phyloP scores from a whole-genome alignment of 2,888 invertebrate species.

The Galerucella calmariensis region DNA sequence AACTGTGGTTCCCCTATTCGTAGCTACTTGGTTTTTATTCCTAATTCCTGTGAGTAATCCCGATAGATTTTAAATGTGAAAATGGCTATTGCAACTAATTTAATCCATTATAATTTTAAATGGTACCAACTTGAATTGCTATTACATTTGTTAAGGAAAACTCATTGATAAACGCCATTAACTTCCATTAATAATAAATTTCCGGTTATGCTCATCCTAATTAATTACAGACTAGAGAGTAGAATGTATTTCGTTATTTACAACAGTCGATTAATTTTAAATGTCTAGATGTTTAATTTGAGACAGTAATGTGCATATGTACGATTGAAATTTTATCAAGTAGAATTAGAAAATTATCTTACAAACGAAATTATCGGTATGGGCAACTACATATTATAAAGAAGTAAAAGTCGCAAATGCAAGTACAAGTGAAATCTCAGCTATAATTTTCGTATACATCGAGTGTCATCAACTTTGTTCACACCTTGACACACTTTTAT shows the following conservation, averaged over 20 bases:
- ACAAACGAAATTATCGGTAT: slow-evolving; percentile 22
- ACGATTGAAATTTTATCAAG: slow-evolving; percentile 26
- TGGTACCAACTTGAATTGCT: neutral
- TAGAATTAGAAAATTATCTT: slow-evolving; percentile 27
- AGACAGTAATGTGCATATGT: slow-evolving; percentile 6
- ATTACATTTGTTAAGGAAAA: neutral
- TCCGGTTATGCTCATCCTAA: neutral
- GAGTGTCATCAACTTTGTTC: slow-evolving; percentile 48
- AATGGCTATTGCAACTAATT: too few species aligned
- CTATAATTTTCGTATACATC: slow-evolving; percentile 47
- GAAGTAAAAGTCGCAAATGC: slow-evolving; percentile 47
- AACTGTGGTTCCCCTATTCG: too few species aligned
- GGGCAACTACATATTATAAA: slow-evolving; percentile 41
- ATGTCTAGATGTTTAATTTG: neutral
- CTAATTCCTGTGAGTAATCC: too few species aligned
- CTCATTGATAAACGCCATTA: neutral
- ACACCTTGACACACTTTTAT: slow-evolving; percentile 53
- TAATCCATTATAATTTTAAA: too few species aligned
- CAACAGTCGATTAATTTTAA: neutral
- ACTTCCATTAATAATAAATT: neutral
- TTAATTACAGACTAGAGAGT: neutral
- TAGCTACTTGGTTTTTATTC: too few species aligned
- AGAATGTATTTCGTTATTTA: neutral
- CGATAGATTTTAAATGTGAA: too few species aligned
- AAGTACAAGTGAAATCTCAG: slow-evolving; percentile 47